These are phyloP conservation scores for Plagiodera versicolora DNA, from an alignment of 2,888 invertebrate species.

Conservation along the genomic window DNA sequence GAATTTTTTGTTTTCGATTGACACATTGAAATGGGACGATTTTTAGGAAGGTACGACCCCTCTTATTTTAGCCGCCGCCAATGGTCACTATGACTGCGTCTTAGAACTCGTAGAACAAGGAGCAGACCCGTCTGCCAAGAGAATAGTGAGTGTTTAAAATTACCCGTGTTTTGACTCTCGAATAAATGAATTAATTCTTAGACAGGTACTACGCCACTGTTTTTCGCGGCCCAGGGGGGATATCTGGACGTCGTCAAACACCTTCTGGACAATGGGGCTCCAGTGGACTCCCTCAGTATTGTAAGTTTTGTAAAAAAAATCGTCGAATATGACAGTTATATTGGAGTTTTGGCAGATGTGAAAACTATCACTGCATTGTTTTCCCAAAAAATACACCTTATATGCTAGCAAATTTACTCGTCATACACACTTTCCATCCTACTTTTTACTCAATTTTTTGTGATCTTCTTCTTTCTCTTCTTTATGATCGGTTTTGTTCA, in stretches of 20 bases:
- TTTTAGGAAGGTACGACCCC: conserved; percentile 91
- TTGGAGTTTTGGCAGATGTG: no score
- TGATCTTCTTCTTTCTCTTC: conserved; percentile 17
- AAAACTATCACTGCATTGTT: no score
- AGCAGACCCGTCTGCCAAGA: conserved; percentile 81
- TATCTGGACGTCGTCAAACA: conserved; percentile 79
- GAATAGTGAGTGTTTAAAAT: conserved; percentile 63
- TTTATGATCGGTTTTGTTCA: conserved; percentile 9
- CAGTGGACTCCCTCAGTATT: conserved; percentile 76
- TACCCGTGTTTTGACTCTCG: no score
- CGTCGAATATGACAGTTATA: no score
- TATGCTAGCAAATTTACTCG: no score
- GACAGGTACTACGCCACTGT: conserved; percentile 91
- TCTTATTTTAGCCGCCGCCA: conserved; percentile 86
- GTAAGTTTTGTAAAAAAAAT: conserved; percentile 65
- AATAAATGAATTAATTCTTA: conserved; percentile 52
- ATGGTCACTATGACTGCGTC: conserved; percentile 87
- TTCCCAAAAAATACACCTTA: no score
- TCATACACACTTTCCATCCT: background rate
- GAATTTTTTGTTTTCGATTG: no score
- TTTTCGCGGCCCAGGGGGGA: conserved; percentile 93
- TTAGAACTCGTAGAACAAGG: conserved; percentile 86
- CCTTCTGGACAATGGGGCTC: conserved; percentile 77
- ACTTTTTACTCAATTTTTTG: no score
- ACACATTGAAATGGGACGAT: conserved; percentile 6